phyloP scores from a whole-genome alignment of 2,797 vertebrate genomes.

The Cetoscarus ocellatus region DNA sequence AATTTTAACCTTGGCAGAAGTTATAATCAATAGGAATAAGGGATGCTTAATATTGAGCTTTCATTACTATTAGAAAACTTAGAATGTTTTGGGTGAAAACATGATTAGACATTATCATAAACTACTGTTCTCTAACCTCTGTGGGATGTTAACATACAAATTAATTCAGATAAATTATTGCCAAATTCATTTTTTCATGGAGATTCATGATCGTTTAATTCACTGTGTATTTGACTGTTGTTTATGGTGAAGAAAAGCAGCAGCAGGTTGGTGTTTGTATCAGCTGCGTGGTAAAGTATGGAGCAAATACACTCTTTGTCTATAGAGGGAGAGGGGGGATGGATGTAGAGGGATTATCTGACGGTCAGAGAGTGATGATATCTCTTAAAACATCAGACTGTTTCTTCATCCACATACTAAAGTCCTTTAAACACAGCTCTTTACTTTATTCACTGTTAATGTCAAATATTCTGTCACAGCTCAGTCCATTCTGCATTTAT shows the following conservation, averaged over 20 bases:
- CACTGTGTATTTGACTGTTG: no score
- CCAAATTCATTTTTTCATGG: no score
- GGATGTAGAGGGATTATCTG: slow-evolving; percentile 11
- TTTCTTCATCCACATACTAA: slow-evolving; percentile 17
- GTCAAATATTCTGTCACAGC: slow-evolving; percentile 26
- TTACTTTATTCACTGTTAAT: slow-evolving; percentile 35
- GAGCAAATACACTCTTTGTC: neutral
- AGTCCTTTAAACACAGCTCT: slow-evolving; percentile 8
- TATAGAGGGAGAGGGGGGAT: neutral
- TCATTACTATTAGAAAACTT: no score
- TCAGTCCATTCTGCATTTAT: slow-evolving; percentile 19
- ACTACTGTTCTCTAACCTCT: no score
- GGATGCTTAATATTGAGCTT: no score
- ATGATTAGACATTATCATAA: no score
- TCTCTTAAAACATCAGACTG: slow-evolving; percentile 28
- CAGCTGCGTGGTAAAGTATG: neutral
- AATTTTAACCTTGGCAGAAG: no score
- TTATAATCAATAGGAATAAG: no score
- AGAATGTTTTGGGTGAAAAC: no score
- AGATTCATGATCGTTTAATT: no score
- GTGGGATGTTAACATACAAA: no score
- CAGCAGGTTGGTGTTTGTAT: slow-evolving; percentile 18
- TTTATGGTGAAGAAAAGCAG: neutral
- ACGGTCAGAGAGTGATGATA: slow-evolving; percentile 25
- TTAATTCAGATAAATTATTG: no score